Base-by-base conservation (phyloP, 2,113 vertebrate genomes). In the Dermatemys mawii region DNA sequence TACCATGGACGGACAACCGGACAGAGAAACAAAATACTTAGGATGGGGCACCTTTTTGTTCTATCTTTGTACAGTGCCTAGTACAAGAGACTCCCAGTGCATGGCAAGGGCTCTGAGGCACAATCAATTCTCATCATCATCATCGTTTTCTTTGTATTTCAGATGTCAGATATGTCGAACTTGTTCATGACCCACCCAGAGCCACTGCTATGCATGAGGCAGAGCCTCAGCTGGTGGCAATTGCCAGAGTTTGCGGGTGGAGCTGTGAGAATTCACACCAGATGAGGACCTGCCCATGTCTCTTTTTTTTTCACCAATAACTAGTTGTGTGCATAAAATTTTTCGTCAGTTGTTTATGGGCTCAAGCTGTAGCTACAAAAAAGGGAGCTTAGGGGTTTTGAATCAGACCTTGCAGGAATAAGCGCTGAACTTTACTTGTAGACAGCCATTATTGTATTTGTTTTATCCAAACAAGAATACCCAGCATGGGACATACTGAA, bases 171-270 rank as follows among this genome's bases (percentile, higher is more conserved):
- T 12, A 29, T 27, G 10, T 46, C 73, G 22, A 46, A 70, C 80
- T 95, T 93, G 84, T 80, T 60, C 73, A 50, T 91, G 83, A 73
- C 83, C 91, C 75, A 32, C 87, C 55, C 90, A 86, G 70, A 93
- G 94, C 83, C 78, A 48, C 8, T 79, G 26, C 3, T 0, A 32
- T 54, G 1, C 55, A 24, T 38, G 51, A 11, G 32, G 21, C 32
- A 86, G 63, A 35, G 90, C 44, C 88, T 90, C 50, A 88, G 26
- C 22, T 63, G 91, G 75, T 0, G 0, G 4, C 0, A 90, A 54
- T 3, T 86, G 86, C 92, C 88, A 84, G 29, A 35, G 1, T 29
- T 95, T 6, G 3, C 54, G 70, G 90, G 13, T 93, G 81, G 89
- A 35, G 46, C 26, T 7, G 55, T 16, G 16, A 76, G 11, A 81